Percentiles rank a stretch among this genome's conserved stretches.
Conservation (phyloP, 2,797 vertebrate genomes). For the Amniataba percoides region DNA sequence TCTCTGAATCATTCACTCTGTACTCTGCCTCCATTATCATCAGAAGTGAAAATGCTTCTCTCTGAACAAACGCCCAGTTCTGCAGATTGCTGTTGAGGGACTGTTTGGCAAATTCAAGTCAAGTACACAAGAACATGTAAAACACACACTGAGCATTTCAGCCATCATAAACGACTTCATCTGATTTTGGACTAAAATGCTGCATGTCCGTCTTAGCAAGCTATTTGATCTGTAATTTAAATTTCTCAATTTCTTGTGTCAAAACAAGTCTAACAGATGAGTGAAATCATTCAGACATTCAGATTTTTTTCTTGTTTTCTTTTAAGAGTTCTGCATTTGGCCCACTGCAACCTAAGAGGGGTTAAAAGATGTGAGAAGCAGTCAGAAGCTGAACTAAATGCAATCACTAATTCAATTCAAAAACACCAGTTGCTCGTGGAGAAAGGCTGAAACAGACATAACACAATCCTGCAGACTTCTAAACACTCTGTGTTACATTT, state of each 20-base stretch:
- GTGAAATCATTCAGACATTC: not conserved
- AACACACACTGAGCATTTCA: not conserved
- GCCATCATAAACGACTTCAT: not conserved
- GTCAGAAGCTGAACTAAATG: too few relatives aligned
- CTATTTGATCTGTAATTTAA: not conserved
- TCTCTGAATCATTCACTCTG: not conserved
- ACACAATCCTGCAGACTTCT: not conserved
- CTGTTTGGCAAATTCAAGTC: not conserved
- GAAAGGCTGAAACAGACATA: not conserved
- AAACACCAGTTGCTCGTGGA: not conserved
- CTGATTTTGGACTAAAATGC: not conserved
- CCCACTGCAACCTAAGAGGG: too few relatives aligned
- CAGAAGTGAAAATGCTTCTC: not conserved
- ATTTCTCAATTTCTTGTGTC: not conserved
- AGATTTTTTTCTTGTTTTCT: too few relatives aligned
- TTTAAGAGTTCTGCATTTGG: not conserved
- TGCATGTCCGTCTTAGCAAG: not conserved
- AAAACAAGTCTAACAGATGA: not conserved
- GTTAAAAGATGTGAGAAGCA: not conserved
- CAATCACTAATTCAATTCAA: not conserved
- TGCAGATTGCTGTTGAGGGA: not conserved
- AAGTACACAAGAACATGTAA: not conserved
- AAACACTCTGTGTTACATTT: not conserved
- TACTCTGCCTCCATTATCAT: slow-evolving; percentile 11
- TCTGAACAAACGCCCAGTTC: not conserved